These are phyloP conservation scores for Mesocricetus auratus DNA, from an alignment of 2,113 vertebrate genomes.

Conservation along the genomic window DNA sequence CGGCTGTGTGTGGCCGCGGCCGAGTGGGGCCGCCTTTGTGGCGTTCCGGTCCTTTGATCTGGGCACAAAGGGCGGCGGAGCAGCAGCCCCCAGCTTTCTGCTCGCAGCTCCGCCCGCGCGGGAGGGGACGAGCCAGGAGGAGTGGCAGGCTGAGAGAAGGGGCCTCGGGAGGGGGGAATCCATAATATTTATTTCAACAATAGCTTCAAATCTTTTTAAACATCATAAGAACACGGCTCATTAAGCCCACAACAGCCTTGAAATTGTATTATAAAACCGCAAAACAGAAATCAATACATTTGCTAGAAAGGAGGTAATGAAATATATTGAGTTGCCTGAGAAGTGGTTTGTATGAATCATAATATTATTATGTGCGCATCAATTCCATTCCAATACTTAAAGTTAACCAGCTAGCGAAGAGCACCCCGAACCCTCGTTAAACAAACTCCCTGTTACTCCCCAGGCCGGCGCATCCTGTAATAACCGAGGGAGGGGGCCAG, in stretches of 20 bases:
- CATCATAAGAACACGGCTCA: conserved; percentile 90
- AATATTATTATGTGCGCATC: conserved; percentile 86
- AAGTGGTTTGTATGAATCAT: conserved; percentile 89
- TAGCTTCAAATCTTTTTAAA: conserved; percentile 90
- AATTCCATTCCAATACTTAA: conserved; percentile 87
- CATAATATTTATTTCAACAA: conserved; percentile 90
- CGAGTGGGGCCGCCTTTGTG: conserved; percentile 92
- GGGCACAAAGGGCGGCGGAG: conserved; percentile 88
- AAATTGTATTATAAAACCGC: conserved; percentile 91
- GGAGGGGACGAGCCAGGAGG: background rate
- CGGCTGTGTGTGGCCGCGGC: conserved; percentile 88
- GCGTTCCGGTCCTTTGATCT: conserved; percentile 92
- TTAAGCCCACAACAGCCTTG: conserved; percentile 91
- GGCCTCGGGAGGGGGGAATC: conserved; percentile 83
- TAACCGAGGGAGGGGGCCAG: conserved; percentile 74
- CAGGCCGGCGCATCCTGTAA: conserved; percentile 81
- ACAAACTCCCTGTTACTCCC: conserved; percentile 82
- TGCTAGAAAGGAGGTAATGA: conserved; percentile 88
- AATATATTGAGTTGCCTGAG: conserved; percentile 85
- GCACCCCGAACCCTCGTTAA: conserved; percentile 83
- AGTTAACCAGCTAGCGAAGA: conserved; percentile 86
- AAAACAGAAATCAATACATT: conserved; percentile 91
- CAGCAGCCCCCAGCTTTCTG: conserved; percentile 86
- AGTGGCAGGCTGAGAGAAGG: background rate
- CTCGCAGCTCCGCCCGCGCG: conserved; percentile 74